These are phyloP conservation scores for Colostygia pectinataria DNA, from an alignment of 2,888 invertebrate genomes.

Conservation along the genomic window DNA sequence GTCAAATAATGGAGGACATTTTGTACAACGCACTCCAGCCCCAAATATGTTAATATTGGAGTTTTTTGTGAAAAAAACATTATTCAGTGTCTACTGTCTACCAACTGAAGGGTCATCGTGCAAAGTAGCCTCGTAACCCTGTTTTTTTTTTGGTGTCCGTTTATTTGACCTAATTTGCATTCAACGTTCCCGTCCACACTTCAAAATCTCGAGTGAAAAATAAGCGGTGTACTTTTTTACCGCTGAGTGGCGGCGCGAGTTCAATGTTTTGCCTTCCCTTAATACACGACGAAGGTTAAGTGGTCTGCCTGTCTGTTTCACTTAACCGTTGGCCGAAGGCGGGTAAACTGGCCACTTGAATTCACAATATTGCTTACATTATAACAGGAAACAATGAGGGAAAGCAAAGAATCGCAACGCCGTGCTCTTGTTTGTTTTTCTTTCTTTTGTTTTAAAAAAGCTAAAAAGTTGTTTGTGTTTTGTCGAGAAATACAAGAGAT, in stretches of 20 bases:
- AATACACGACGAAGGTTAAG: constrained; percentile 75
- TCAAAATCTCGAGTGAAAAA: constrained; percentile 26
- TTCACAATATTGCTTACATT: constrained; percentile 22
- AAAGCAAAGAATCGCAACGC: constrained; percentile 3
- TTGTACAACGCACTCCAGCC: too few species aligned
- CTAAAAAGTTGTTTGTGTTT: too few species aligned
- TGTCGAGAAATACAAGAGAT: too few species aligned
- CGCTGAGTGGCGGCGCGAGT: constrained; percentile 44
- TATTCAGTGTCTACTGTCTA: too few species aligned
- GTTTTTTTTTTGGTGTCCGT: constrained; percentile 17
- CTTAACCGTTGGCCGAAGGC: constrained; percentile 61
- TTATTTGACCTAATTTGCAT: constrained; percentile 29
- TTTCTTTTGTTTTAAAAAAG: constrained; percentile 3
- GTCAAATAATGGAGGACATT: too few species aligned
- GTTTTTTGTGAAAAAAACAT: too few species aligned
- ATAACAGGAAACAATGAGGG: constrained; percentile 17
- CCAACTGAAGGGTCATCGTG: constrained; percentile 3
- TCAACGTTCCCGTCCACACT: constrained; percentile 23
- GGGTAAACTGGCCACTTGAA: constrained; percentile 35
- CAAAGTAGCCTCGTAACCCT: constrained; percentile 3
- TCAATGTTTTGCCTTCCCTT: constrained; percentile 67
- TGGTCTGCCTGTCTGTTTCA: constrained; percentile 72
- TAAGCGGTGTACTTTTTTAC: constrained; percentile 37
- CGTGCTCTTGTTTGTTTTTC: neutral
- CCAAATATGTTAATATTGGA: too few species aligned